These are phyloP conservation scores for Rhopalosiphum padi DNA, from an alignment of 1,140 invertebrate species.

Conservation along the genomic window DNA sequence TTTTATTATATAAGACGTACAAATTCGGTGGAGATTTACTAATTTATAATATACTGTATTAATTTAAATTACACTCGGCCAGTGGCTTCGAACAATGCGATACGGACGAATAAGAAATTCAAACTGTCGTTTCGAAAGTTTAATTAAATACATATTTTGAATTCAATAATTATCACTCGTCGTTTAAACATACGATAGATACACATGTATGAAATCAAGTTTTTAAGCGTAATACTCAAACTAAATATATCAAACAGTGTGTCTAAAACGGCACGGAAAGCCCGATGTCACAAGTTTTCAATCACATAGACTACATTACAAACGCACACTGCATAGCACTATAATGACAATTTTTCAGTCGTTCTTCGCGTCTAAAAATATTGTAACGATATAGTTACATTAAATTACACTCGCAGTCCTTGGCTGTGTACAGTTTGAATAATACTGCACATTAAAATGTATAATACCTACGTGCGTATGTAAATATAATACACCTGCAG, in stretches of 20 bases:
- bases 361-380: neutral
- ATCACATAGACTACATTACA: neutral
- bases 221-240: neutral
- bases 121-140: neutral
- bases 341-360: neutral
- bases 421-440: neutral
- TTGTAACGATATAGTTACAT: neutral
- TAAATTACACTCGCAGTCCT: neutral
- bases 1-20: neutral
- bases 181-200: too few relatives aligned
- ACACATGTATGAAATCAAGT: neutral
- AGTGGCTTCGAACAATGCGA: neutral
- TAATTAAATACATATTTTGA: neutral
- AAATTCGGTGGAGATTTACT: neutral
- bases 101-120: neutral
- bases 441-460: neutral
- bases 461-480: neutral
- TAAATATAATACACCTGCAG: neutral
- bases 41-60: neutral
- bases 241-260: neutral
- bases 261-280: neutral
- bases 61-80: neutral
- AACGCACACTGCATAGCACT: neutral
- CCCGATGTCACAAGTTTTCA: neutral
- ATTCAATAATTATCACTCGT: neutral